Evolutionary conservation across 1,140 invertebrate genomes (phyloP).

Genomic region (Ooceraea biroi): DNA sequence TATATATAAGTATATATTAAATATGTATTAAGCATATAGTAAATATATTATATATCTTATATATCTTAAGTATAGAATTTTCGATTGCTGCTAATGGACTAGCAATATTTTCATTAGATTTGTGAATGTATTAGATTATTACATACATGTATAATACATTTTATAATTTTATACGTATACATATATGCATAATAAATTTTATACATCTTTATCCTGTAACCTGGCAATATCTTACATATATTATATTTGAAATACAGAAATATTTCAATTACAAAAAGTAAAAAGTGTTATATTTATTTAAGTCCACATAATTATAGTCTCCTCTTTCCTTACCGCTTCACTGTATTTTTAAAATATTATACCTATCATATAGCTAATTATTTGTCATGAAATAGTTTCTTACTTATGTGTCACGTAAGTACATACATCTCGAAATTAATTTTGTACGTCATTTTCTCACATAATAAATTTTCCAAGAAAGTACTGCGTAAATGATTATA

Average conservation of each 20-base stretch:
- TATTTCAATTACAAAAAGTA: slow-evolving; percentile 2
- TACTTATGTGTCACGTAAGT: background rate
- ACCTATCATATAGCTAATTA: too few species aligned
- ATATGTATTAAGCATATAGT: too few species aligned
- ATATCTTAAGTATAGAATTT: too few species aligned
- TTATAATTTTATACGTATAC: too few species aligned
- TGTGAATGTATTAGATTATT: background rate
- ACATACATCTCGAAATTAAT: background rate
- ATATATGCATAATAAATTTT: background rate
- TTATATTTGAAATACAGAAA: slow-evolving; percentile 19
- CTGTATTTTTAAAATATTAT: background rate
- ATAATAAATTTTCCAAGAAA: slow-evolving; percentile 78
- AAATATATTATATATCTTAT: too few species aligned
- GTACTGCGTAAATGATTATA: slow-evolving; percentile 71
- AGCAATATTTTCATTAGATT: background rate
- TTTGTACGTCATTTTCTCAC: slow-evolving; percentile 59
- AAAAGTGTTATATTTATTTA: too few species aligned
- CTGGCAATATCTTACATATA: slow-evolving; percentile 2
- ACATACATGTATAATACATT: too few species aligned
- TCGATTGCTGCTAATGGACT: too few species aligned
- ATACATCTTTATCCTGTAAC: too few species aligned
- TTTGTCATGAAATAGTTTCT: background rate
- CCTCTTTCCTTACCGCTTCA: background rate
- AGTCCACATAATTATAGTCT: background rate
- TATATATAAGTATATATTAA: too few species aligned